These are phyloP conservation scores for Spheniscus humboldti DNA, from an alignment of 2,797 vertebrate genomes.

Conservation along the genomic window DNA sequence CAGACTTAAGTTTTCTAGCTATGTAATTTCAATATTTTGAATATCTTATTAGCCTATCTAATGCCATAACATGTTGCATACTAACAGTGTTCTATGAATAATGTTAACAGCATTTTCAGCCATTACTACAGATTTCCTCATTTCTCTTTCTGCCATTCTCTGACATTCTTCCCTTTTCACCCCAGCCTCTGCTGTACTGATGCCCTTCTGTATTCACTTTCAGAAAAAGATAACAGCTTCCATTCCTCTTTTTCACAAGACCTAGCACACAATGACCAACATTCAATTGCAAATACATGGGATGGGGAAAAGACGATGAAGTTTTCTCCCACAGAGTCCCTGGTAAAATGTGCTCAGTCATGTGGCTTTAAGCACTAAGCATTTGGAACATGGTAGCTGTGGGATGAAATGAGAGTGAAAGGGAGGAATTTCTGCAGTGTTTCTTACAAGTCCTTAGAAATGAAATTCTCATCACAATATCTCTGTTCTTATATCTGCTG, in stretches of 20 bases:
- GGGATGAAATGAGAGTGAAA: background rate
- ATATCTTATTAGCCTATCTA: background rate
- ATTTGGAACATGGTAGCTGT: background rate
- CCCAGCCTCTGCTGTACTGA: background rate
- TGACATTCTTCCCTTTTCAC: background rate
- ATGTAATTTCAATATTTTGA: background rate
- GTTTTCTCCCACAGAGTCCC: background rate
- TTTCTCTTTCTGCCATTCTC: background rate
- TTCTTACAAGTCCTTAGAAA: slow-evolving; percentile 78
- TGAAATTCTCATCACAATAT: slow-evolving; percentile 70
- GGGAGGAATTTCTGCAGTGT: background rate
- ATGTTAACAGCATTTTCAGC: background rate
- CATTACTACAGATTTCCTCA: background rate
- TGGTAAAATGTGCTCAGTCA: background rate
- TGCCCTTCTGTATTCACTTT: background rate
- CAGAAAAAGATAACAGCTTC: background rate
- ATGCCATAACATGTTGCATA: background rate
- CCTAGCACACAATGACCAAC: background rate
- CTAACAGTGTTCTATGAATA: background rate
- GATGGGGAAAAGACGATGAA: background rate
- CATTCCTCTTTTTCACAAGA: background rate
- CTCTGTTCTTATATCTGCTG: slow-evolving; percentile 72
- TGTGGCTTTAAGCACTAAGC: background rate
- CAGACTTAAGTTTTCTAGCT: background rate
- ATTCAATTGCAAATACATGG: background rate